A percentile compares a stretch with the other conserved stretches of the same genome.
phyloP scores from a whole-genome alignment of 1,140 invertebrate genomes.

The Odontomachus brunneus region DNA sequence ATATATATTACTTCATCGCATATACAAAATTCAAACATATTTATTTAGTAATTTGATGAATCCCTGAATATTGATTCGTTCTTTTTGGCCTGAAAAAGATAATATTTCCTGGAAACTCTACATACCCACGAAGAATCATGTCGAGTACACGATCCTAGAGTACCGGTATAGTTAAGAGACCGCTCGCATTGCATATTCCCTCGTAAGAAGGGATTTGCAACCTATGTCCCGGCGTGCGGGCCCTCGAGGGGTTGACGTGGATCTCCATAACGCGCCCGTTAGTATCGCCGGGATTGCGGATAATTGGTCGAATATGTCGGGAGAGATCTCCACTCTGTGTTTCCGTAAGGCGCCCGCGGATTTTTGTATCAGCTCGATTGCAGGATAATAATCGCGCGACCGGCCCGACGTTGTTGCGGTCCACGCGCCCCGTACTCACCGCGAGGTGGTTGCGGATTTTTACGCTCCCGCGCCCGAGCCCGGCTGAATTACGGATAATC shows the following conservation, averaged over 20 bases:
- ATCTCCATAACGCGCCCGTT: conserved; percentile 52
- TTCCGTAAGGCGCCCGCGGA: conserved; percentile 39
- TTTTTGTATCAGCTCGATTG: conserved; percentile 27
- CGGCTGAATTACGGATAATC: conserved; percentile 52
- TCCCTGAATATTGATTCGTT: too few relatives aligned
- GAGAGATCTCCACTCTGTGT: conserved; percentile 4
- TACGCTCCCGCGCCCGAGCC: neutral
- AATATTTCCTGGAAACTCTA: neutral
- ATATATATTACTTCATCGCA: too few relatives aligned
- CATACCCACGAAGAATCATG: neutral
- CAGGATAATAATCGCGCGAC: conserved; percentile 47
- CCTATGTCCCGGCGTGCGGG: neutral
- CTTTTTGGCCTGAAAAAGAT: too few relatives aligned
- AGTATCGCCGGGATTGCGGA: conserved; percentile 30
- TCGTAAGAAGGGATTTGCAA: conserved; percentile 28
- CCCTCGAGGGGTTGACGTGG: conserved; percentile 29
- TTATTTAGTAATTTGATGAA: too few relatives aligned
- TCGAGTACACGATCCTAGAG: conserved; percentile 4
- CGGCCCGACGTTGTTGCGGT: conserved; percentile 9
- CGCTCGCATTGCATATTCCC: neutral
- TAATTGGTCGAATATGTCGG: conserved; percentile 37
- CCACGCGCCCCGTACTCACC: conserved; percentile 5
- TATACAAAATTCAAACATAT: too few relatives aligned
- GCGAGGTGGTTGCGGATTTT: conserved; percentile 14
- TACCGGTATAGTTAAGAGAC: neutral